Base-by-base conservation (phyloP, 2,113 vertebrate species). In the Vicugna pacos region DNA sequence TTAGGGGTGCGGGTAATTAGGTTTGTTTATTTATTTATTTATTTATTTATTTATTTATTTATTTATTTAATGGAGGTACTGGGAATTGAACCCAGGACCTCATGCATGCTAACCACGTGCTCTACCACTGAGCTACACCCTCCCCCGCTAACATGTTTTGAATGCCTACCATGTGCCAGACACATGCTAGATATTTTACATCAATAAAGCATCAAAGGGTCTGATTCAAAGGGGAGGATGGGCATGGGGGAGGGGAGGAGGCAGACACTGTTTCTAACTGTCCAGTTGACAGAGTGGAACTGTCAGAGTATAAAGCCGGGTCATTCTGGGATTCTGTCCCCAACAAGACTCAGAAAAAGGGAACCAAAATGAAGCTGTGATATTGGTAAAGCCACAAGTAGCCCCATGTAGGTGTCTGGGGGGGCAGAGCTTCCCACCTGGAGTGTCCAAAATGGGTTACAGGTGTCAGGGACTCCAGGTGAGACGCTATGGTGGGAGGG, bases 141-240 rank as follows among this genome's bases (percentile, higher is more conserved):
- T 42, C 38, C 38, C 38, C 38, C 3, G 62, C 20, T 60, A 92
- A 73, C 54, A 54, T 28, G 22, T 48, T 90, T 58, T 77, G 83
- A 77, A 82, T 26, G 54, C 30, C 60, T 73, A n/a, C 70, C 17
- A n/a, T 58, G 52, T 90, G 88, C 73, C 88, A 97, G 93, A 96
- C 88, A 95, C 30, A 67, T 24, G 93, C 93, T 62, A 95, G 84
- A 94, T 79, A 79, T 86, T 76, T 73, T n/a, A 67, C 38, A 60
- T 79, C 85, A 28, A 54, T 56, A 52, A 72, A 85, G 65, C 26
- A 64, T 73, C 56, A 69, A 92, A 73, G 20, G 35, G 38, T 16
- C 30, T 19, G 77, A 93, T n/a, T 60, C 65, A 50, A 86, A 84
- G 58, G 28, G 69, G 70, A 64, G 62, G 24, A 35, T 20, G 26